Percentiles rank a stretch among this genome's conserved stretches.
phyloP scores from a whole-genome alignment of 2,888 invertebrate species.

The Amorpha juglandis region DNA sequence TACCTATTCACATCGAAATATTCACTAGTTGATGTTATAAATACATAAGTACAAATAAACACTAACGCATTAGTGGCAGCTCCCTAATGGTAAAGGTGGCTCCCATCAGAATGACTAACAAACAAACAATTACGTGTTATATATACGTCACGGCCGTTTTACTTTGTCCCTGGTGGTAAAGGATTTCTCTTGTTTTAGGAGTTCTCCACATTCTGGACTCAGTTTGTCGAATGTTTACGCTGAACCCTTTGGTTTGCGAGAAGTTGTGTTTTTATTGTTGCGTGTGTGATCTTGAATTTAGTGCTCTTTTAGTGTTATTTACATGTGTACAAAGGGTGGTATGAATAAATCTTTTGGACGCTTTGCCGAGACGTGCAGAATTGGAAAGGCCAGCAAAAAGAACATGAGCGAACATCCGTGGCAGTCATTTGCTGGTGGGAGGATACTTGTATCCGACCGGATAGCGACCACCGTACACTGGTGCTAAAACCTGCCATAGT shows the following conservation, averaged over 20 bases:
- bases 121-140: slow-evolving; percentile 55
- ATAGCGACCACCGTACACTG: too few relatives aligned
- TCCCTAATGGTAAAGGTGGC: slow-evolving; percentile 68
- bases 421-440: too few relatives aligned
- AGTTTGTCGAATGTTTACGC: slow-evolving; percentile 16
- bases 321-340: slow-evolving; percentile 16
- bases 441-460: too few relatives aligned
- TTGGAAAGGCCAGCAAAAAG: too few relatives aligned
- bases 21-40: slow-evolving; percentile 14
- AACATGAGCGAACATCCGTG: too few relatives aligned
- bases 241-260: slow-evolving; percentile 21
- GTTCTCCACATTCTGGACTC: neutral
- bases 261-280: slow-evolving; percentile 18
- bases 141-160: neutral
- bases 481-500: too few relatives aligned
- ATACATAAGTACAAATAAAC: slow-evolving; percentile 46
- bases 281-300: slow-evolving; percentile 21
- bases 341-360: slow-evolving; percentile 20
- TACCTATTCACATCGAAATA: slow-evolving; percentile 2
- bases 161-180: neutral
- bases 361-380: too few relatives aligned
- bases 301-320: slow-evolving; percentile 22
- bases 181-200: too few relatives aligned
- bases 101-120: slow-evolving; percentile 58
- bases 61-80: slow-evolving; percentile 64